Evolutionary conservation across 2,797 vertebrate genomes (phyloP), one percentile per base, ranked within the genome.

Genomic region (Peromyscus nudipes): DNA sequence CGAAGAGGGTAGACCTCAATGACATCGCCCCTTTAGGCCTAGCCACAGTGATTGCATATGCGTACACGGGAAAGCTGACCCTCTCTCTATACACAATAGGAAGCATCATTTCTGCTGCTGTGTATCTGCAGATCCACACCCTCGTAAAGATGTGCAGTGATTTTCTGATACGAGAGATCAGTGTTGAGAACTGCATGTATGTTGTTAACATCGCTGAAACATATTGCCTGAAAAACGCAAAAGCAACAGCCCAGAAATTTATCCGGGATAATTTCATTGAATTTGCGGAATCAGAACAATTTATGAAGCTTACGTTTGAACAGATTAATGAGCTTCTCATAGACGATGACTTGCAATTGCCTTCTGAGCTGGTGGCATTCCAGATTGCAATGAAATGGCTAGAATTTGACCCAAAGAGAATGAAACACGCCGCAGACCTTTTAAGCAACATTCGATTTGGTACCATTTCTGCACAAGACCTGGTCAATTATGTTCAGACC

Each of bases 131-230:
- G 98, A 99, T 99, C 86, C 98, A 99, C 79, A 99, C 99, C 43
- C 99, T 99, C 71, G 99, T 99, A 67, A 99, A 99, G 98, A 99
- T 99, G 99, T 99, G 99, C 98, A 99, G 99, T 89, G 99, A 99
- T 98, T 99, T 99, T 98, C 99, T 99, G 95, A 99, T 99, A 98
- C 99, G 99, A 97, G 99, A 99, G 99, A 99, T 99, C 97, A 99
- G 98, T 2, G 99, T 99, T 95, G 99, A 99, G 98, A 99, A 99
- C 67, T 99, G 99, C 97, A 99, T 99, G 99, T 99, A 99, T 0
- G 97, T 99, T 80, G 99, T 99, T 95, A 99, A 99, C 97, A 99
- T 99, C 37, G 99, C 99, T 11, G 99, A 99, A 97, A 99, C 99
- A 4, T 99, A 99, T 0, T 98, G 99, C 98, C 99, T 99, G 69